Base-by-base conservation (phyloP, 2,888 invertebrate genomes). In the Himalopsyche anomala region DNA sequence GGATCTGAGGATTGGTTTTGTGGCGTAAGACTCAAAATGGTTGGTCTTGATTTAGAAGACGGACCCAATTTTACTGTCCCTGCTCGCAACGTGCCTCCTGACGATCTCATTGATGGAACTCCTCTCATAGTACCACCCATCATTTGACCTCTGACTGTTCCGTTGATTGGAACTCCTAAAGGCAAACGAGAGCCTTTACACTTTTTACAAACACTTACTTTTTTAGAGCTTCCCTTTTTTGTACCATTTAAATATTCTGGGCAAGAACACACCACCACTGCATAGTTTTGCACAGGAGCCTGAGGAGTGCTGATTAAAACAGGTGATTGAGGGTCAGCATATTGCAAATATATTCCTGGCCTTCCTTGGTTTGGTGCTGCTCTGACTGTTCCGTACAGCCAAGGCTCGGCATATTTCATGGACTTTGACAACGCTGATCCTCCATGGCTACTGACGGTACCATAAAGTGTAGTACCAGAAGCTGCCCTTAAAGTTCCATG, bases 361-460 rank as follows among this genome's bases (percentile, higher is more conserved):
- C 94, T 90, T 85, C 91, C 91, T 89, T 92, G 91, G 90, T 91
- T 91, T 89, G 93, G 93, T 89, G 93, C 92, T 89, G 92, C 93
- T 89, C 96, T 93, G 2, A 96, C 95, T 56, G 96, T 96, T 89
- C 97, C 96, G 90, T 97, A 97, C 19, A 97, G 94, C 97, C 97
- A 97, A 85, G 96, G 96, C 90, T 97, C 96, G 56, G 96, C 96
- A 92, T 96, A 96, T 91, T 96, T 95, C 96, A 97, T 96, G 90
- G 96, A 96, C 91, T 96, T 96, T 86, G 96, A 96, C 84, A 97
- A 91, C n/a, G 96, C 95, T 90, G 95, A 95, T 88, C 95, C 95
- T 84, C 95, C 95, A 89, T 95, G 95, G 89, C 94, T 94, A 88
- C 92, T 92, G 89, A 93, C 91, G 42, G 93, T 93, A 80, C 93